Percentiles rank a stretch among this genome's conserved stretches.
Evolutionary conservation across 2,797 vertebrate species (phyloP).

Genomic region (Lycodopsis pacificus): DNA sequence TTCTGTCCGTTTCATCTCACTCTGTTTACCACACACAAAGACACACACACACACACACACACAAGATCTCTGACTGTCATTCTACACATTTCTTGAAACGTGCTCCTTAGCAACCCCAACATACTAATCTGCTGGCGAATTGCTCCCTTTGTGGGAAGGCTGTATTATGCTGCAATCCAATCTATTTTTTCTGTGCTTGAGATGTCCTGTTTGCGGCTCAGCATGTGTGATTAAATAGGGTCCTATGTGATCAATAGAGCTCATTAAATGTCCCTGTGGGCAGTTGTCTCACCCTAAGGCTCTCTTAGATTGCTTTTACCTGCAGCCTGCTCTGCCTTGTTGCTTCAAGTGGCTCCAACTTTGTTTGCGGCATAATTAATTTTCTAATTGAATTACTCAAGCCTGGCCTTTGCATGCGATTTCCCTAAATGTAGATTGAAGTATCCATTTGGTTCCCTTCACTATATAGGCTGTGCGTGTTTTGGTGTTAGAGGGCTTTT

Average conservation of each 20-base stretch:
- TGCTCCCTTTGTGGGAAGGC: conserved; percentile 42
- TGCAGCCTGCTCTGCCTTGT: conserved; percentile 47
- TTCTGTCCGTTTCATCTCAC: conserved; percentile 51
- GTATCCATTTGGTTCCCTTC: conserved; percentile 36
- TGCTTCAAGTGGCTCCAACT: conserved; percentile 60
- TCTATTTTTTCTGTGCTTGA: conserved; percentile 45
- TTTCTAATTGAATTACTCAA: conserved; percentile 62
- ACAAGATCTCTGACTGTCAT: conserved; percentile 30
- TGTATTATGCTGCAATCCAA: conserved; percentile 55
- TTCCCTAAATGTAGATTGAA: conserved; percentile 31
- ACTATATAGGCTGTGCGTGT: conserved; percentile 18
- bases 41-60: conserved; percentile 8
- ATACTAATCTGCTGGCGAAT: conserved; percentile 55
- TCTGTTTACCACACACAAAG: conserved; percentile 35
- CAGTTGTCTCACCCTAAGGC: conserved; percentile 55
- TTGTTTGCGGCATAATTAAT: conserved; percentile 61
- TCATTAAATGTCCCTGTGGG: conserved; percentile 76
- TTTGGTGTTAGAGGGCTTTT: conserved; percentile 39
- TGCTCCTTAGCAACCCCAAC: conserved; percentile 50
- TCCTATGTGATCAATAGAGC: conserved; percentile 78
- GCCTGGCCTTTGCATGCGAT: conserved; percentile 22
- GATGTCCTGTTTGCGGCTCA: conserved; percentile 65
- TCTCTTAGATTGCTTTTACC: conserved; percentile 70
- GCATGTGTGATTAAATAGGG: conserved; percentile 76
- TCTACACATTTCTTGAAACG: conserved; percentile 51